A percentile compares a stretch with the other conserved stretches of the same genome.
phyloP scores from a whole-genome alignment of 2,113 vertebrate genomes.

The Chaenogobius annularis region DNA sequence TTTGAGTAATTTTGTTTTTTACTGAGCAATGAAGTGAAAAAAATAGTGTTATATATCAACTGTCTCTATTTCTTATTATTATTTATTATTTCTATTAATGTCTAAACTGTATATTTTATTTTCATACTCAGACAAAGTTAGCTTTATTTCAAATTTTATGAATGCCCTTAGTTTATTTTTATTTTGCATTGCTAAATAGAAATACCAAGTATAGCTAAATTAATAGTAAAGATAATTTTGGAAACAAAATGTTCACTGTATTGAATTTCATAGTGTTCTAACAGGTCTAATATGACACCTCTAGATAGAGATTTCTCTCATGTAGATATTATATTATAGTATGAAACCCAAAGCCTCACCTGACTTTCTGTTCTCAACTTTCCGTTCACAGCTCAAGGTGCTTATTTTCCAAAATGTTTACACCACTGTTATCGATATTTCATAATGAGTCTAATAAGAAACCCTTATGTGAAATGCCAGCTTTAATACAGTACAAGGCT shows the following conservation, averaged over 20 bases:
- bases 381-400: not conserved
- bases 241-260: not conserved
- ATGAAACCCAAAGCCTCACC: not conserved
- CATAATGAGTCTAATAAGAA: conserved; percentile 30
- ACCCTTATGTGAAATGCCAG: conserved; percentile 36
- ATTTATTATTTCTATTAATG: not conserved
- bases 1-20: not conserved
- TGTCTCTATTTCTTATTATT: not conserved
- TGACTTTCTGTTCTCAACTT: not conserved
- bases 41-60: not conserved
- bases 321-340: not conserved
- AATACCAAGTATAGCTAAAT: not conserved
- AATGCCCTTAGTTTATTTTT: no score
- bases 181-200: not conserved
- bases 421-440: conserved; percentile 41
- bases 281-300: not conserved
- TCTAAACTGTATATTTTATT: no score
- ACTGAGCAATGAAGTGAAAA: not conserved
- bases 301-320: not conserved
- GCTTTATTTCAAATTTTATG: no score
- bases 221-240: not conserved
- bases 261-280: not conserved
- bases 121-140: no score
- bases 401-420: conserved; percentile 33
- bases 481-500: conserved; percentile 4